These are phyloP conservation scores for Enteromius anoplus DNA, from an alignment of 2,797 vertebrate genomes.

Conservation along the genomic window DNA sequence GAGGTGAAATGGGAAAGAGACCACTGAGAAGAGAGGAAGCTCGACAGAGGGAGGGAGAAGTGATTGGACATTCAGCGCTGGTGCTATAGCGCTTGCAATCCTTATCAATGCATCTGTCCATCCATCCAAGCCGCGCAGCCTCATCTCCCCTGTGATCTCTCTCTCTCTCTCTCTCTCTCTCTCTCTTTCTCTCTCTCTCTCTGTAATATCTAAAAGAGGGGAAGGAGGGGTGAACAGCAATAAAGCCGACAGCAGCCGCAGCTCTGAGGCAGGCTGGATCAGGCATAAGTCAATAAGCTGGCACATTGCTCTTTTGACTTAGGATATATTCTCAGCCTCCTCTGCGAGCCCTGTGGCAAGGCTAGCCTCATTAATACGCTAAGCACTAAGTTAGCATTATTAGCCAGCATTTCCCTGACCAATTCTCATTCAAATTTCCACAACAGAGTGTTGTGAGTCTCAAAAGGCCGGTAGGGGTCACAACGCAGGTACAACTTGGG, in stretches of 20 bases:
- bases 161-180: constrained; percentile 59
- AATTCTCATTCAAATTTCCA: constrained; percentile 8
- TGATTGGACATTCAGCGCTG: constrained; percentile 53
- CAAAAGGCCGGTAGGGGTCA: not conserved
- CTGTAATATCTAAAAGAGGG: constrained; percentile 55
- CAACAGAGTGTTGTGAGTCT: too few relatives aligned
- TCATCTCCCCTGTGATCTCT: constrained; percentile 74
- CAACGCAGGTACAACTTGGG: not conserved
- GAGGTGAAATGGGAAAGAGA: constrained; percentile 32
- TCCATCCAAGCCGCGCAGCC: constrained; percentile 68
- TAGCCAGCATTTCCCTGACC: constrained; percentile 38
- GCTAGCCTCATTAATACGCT: constrained; percentile 55
- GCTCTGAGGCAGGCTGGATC: constrained; percentile 52
- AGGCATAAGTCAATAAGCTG: constrained; percentile 55
- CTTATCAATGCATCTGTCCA: constrained; percentile 79
- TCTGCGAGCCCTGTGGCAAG: constrained; percentile 37
- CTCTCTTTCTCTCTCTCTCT: constrained; percentile 61
- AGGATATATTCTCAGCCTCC: constrained; percentile 48
- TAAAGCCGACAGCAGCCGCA: constrained; percentile 51
- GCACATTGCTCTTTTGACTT: constrained; percentile 50
- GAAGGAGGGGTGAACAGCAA: constrained; percentile 60
- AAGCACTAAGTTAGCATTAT: constrained; percentile 28
- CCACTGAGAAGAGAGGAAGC: not conserved
- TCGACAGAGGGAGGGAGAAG: constrained; percentile 33
- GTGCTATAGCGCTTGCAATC: constrained; percentile 67